These are phyloP conservation scores for Conopomorpha cramerella DNA, from an alignment of 1,140 invertebrate genomes.

Conservation along the genomic window DNA sequence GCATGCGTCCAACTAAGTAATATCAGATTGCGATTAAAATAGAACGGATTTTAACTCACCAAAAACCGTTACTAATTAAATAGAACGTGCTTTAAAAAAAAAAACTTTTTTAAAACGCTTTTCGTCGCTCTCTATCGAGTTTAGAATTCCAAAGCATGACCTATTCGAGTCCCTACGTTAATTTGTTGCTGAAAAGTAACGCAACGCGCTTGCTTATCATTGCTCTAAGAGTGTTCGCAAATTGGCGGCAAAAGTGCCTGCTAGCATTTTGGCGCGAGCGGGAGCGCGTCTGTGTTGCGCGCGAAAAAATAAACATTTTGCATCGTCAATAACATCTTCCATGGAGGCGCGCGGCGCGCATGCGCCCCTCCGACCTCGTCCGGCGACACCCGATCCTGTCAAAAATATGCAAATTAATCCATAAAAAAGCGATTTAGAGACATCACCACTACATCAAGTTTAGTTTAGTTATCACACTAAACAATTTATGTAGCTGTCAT, in stretches of 20 bases:
- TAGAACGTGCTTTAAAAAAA: no score
- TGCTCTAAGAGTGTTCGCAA: no score
- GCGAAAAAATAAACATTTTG: conserved; percentile 55
- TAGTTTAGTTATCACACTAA: conserved; percentile 23
- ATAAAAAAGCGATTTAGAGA: conserved; percentile 46
- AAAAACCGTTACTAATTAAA: no score
- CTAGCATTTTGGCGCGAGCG: no score
- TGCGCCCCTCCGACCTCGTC: conserved; percentile 19
- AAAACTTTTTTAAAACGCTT: no score
- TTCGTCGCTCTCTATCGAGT: no score
- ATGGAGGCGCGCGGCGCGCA: conserved; percentile 19
- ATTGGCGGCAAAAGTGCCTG: no score
- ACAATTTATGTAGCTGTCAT: no score
- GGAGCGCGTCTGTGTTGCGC: conserved; percentile 26
- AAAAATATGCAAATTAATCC: conserved; percentile 58
- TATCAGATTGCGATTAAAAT: conserved; percentile 53
- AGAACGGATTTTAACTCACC: conserved; percentile 35
- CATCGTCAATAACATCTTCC: conserved; percentile 51
- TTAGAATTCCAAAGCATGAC: no score
- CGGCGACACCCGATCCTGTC: conserved; percentile 23
- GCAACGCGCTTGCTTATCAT: no score
- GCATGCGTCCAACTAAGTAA: conserved; percentile 29
- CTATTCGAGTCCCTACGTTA: no score
- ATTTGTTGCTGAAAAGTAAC: no score
- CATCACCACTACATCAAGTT: conserved; percentile 21